These are phyloP conservation scores for Enteromius viviparus DNA, from an alignment of 2,797 vertebrate species.

Conservation along the genomic window DNA sequence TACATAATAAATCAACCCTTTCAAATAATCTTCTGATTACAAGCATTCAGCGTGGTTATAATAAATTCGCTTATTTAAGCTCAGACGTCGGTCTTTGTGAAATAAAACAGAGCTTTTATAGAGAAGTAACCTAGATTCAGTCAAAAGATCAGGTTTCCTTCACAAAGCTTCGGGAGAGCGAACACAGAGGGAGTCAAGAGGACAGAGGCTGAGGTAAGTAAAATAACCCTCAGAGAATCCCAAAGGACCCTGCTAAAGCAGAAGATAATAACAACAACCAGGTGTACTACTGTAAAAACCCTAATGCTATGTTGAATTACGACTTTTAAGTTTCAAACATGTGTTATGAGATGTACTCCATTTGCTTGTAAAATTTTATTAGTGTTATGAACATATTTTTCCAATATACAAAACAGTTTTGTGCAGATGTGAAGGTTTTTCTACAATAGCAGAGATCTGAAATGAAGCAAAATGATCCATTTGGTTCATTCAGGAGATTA, in stretches of 20 bases:
- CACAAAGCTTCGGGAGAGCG: constrained; percentile 60
- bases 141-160: constrained; percentile 65
- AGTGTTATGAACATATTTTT: constrained; percentile 45
- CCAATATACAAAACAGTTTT: constrained; percentile 68
- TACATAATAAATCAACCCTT: background rate
- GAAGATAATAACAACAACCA: background rate
- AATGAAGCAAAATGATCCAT: constrained; percentile 54
- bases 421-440: constrained; percentile 61
- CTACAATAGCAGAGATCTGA: constrained; percentile 61
- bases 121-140: constrained; percentile 60
- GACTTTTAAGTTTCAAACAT: background rate
- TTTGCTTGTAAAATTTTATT: constrained; percentile 70
- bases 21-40: background rate
- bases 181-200: background rate
- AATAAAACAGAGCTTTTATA: constrained; percentile 18
- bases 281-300: background rate
- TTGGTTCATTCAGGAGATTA: constrained; percentile 28
- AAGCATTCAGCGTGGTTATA: background rate
- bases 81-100: background rate
- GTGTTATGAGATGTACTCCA: background rate
- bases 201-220: background rate
- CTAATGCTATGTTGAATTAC: background rate
- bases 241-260: background rate
- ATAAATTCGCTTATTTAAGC: background rate
- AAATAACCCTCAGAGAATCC: constrained; percentile 11